A percentile compares a stretch with the other conserved stretches of the same genome.
These are phyloP conservation scores for Antrozous pallidus DNA, from an alignment of 2,797 vertebrate species.

Conservation along the genomic window DNA sequence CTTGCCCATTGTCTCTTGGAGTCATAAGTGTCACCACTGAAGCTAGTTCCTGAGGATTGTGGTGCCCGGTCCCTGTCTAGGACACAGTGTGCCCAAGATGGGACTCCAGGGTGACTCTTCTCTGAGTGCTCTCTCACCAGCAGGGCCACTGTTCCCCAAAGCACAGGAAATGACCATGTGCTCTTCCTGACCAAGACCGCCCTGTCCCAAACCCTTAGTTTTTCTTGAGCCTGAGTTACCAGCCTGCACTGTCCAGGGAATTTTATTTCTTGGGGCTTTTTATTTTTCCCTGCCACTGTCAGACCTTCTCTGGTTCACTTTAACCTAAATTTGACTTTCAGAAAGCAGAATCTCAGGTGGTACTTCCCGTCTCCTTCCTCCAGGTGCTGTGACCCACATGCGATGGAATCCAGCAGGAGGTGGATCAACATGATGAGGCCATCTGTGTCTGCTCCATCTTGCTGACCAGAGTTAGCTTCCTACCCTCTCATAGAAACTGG, in stretches of 20 bases:
- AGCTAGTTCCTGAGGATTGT: neutral
- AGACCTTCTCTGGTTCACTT: neutral
- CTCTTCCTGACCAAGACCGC: neutral
- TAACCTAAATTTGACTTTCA: neutral
- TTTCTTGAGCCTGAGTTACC: neutral
- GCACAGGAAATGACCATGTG: neutral
- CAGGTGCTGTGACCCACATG: neutral
- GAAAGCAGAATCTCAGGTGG: neutral
- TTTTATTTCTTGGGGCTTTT: neutral
- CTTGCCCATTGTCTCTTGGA: neutral
- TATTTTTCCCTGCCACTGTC: neutral
- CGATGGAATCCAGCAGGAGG: neutral
- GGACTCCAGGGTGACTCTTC: neutral
- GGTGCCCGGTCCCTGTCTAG: no score
- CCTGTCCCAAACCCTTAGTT: neutral
- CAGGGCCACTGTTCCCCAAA: neutral
- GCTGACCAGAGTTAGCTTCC: neutral
- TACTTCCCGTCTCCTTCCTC: neutral
- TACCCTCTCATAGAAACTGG: neutral
- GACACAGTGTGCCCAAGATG: neutral
- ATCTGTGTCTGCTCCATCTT: neutral
- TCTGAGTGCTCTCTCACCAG: neutral
- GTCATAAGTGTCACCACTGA: neutral
- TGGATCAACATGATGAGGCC: neutral
- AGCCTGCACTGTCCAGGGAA: neutral